These are phyloP conservation scores for Apistogramma diplotaenia DNA, from an alignment of 2,113 vertebrate genomes.

Conservation along the genomic window DNA sequence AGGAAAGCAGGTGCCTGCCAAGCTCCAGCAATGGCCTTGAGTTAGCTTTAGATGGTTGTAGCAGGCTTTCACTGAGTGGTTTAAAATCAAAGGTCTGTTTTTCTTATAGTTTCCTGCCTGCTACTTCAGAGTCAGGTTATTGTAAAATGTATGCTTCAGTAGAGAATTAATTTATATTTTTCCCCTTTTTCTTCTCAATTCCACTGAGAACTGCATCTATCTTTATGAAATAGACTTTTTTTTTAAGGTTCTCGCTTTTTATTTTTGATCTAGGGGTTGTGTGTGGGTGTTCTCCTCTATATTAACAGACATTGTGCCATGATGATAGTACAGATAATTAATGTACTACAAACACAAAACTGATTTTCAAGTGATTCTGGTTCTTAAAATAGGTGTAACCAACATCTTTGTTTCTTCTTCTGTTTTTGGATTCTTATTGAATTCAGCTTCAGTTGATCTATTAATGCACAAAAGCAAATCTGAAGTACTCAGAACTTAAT, in stretches of 20 bases:
- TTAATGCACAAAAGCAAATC: not conserved
- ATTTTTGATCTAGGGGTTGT: slow-evolving; percentile 17
- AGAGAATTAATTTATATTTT: not conserved
- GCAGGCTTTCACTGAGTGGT: not conserved
- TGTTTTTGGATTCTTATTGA: not conserved
- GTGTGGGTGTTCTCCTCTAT: not conserved
- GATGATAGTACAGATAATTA: slow-evolving; percentile 11
- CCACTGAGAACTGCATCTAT: not conserved
- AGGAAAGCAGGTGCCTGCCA: slow-evolving; percentile 8
- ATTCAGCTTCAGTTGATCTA: not conserved
- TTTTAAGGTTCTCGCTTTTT: not conserved
- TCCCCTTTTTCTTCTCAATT: not conserved
- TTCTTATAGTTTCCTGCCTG: not conserved
- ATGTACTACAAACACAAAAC: slow-evolving; percentile 4
- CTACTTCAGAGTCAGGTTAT: not conserved
- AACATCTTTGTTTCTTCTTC: not conserved
- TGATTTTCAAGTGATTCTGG: not conserved
- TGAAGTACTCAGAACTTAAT: not conserved
- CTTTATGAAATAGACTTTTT: not conserved
- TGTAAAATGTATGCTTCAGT: not conserved
- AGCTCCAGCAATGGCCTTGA: slow-evolving; percentile 28
- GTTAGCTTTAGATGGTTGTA: not conserved
- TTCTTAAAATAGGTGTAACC: not conserved
- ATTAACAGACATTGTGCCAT: not conserved
- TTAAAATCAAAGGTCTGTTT: slow-evolving; percentile 8